Percentiles rank a stretch among this genome's conserved stretches.
Evolutionary conservation across 2,888 invertebrate species (phyloP).

Genomic region (Dicyrtoma fusca): DNA sequence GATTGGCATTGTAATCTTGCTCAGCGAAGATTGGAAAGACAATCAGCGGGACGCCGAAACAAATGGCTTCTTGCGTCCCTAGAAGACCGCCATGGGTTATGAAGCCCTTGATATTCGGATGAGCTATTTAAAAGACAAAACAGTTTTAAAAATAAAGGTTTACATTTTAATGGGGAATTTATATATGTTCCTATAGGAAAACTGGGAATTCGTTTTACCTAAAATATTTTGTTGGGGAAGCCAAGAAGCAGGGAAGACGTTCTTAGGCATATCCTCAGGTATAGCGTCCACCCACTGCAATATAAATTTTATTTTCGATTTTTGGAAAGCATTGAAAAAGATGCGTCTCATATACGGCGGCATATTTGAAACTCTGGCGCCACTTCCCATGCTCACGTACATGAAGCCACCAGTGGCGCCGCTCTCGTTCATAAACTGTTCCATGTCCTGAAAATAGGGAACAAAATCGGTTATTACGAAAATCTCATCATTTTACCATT

Average conservation of each 20-base stretch:
- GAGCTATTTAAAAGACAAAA: slow-evolving; percentile 37
- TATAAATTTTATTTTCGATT: slow-evolving; percentile 41
- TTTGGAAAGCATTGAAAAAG: slow-evolving; percentile 43
- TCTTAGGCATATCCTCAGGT: slow-evolving; percentile 59
- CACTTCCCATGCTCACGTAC: slow-evolving; percentile 33
- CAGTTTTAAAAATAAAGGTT: too few relatives aligned
- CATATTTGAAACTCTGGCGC: slow-evolving; percentile 15
- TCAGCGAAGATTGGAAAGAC: slow-evolving; percentile 42
- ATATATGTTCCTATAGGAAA: too few relatives aligned
- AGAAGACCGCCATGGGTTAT: slow-evolving; percentile 50
- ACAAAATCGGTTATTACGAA: too few relatives aligned
- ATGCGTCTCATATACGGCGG: slow-evolving; percentile 8
- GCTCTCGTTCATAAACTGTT: slow-evolving; percentile 21
- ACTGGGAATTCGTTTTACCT: too few relatives aligned
- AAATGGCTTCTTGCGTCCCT: slow-evolving; percentile 46
- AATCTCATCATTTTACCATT: too few relatives aligned
- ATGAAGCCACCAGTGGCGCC: slow-evolving; percentile 28
- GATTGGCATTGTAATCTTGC: slow-evolving; percentile 48
- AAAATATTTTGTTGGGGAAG: slow-evolving; percentile 45
- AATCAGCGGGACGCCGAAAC: slow-evolving; percentile 42
- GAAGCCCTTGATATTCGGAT: slow-evolving; percentile 47
- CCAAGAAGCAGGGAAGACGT: slow-evolving; percentile 56
- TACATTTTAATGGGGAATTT: too few relatives aligned
- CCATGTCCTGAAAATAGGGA: slow-evolving; percentile 14
- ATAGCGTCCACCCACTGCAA: slow-evolving; percentile 43